Conservation (phyloP, 1,140 invertebrate genomes). For the Zaprionus ghesquierei region DNA sequence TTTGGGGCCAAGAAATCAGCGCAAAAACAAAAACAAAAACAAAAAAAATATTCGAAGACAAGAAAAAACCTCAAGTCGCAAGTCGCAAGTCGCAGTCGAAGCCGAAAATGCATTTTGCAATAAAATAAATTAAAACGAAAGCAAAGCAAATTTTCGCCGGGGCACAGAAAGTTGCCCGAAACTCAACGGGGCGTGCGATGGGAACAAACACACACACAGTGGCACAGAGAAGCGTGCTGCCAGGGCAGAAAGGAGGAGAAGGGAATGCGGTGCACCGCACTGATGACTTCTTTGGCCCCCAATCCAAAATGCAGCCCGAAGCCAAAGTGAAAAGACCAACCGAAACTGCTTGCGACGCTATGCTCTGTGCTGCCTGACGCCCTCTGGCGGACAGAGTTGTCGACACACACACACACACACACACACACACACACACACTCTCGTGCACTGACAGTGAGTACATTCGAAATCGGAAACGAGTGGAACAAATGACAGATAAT, state of each 20-base stretch:
- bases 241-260: neutral
- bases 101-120: conserved; percentile 60
- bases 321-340: conserved; percentile 36
- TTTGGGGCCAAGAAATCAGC: conserved; percentile 51
- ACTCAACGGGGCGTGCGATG: conserved; percentile 49
- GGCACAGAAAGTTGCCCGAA: conserved; percentile 46
- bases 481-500: conserved; percentile 20
- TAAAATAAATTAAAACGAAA: conserved; percentile 76
- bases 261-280: neutral
- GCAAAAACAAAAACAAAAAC: conserved; percentile 25
- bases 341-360: conserved; percentile 11
- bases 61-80: neutral
- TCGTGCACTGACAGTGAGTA: neutral
- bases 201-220: neutral
- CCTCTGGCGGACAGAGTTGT: conserved; percentile 36
- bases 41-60: conserved; percentile 9
- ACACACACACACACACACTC: neutral
- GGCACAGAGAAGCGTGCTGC: neutral
- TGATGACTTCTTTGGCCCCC: conserved; percentile 25
- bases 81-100: conserved; percentile 29
- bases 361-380: conserved; percentile 35
- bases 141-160: conserved; percentile 58
- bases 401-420: conserved; percentile 10
- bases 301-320: neutral
- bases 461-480: neutral